These are phyloP conservation scores for Exaiptasia diaphana DNA, from an alignment of 64 coral and sea anemone species.

Conservation along the genomic window DNA sequence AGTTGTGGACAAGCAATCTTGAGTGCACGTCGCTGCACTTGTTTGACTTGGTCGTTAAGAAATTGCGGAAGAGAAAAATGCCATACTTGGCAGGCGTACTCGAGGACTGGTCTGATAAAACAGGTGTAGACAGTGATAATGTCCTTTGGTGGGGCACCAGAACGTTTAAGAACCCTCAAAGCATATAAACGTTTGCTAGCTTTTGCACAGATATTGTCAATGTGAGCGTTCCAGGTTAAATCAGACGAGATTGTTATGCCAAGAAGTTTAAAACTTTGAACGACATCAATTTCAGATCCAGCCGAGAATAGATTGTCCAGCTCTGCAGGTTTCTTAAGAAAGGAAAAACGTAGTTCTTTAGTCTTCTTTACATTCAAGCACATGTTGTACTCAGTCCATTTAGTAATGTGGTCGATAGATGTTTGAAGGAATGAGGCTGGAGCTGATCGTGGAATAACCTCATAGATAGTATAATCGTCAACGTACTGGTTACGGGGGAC, in stretches of 20 bases:
- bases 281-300: slow-evolving; percentile 8
- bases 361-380: slow-evolving; percentile 54
- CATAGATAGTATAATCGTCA: neutral
- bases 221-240: neutral
- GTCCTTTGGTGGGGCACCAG: neutral
- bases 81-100: slow-evolving; percentile 3
- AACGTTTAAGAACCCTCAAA: neutral
- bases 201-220: neutral
- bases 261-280: neutral
- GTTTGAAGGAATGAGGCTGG: neutral
- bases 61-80: neutral
- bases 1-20: neutral
- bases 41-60: neutral
- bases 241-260: neutral
- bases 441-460: slow-evolving; percentile 10
- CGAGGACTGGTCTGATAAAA: neutral
- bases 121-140: neutral
- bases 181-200: slow-evolving; percentile 19
- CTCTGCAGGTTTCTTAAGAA: slow-evolving; percentile 6
- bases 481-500: neutral
- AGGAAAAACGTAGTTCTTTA: slow-evolving; percentile 52
- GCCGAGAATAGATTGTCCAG: slow-evolving; percentile 29
- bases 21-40: neutral
- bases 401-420: slow-evolving; percentile 36
- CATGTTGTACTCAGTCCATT: slow-evolving; percentile 51